phyloP scores from a whole-genome alignment of 2,888 invertebrate genomes.

The Lypha dubia region DNA sequence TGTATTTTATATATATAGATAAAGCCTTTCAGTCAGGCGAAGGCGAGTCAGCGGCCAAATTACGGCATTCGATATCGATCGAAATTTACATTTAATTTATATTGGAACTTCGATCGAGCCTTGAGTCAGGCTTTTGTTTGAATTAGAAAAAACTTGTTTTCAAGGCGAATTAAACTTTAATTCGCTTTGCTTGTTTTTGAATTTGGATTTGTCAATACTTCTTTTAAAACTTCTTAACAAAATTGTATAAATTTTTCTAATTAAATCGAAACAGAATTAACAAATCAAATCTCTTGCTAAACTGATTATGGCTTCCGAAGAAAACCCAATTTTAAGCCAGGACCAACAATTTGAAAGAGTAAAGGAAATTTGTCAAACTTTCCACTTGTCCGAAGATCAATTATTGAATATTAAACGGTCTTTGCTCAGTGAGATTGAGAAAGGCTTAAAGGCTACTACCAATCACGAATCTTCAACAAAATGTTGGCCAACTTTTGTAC shows the following conservation, averaged over 20 bases:
- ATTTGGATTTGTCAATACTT: neutral
- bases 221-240: neutral
- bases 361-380: conserved; percentile 88
- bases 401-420: conserved; percentile 17
- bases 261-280: neutral
- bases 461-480: conserved; percentile 3
- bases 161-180: too few relatives aligned
- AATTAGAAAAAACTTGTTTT: too few relatives aligned
- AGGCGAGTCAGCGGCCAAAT: too few relatives aligned
- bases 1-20: too few relatives aligned
- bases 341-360: conserved; percentile 92
- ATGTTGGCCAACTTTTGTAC: conserved; percentile 36
- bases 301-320: neutral
- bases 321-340: neutral
- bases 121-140: too few relatives aligned
- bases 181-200: neutral
- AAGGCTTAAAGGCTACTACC: neutral
- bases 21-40: too few relatives aligned
- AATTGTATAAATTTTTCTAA: too few relatives aligned
- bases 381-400: conserved; percentile 22
- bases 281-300: neutral
- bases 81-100: too few relatives aligned
- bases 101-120: too few relatives aligned
- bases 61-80: too few relatives aligned
- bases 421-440: conserved; percentile 24